Evolutionary conservation across 2,888 invertebrate genomes (phyloP), one percentile per base, ranked within the genome.

Genomic region (Dynastes hyllus): DNA sequence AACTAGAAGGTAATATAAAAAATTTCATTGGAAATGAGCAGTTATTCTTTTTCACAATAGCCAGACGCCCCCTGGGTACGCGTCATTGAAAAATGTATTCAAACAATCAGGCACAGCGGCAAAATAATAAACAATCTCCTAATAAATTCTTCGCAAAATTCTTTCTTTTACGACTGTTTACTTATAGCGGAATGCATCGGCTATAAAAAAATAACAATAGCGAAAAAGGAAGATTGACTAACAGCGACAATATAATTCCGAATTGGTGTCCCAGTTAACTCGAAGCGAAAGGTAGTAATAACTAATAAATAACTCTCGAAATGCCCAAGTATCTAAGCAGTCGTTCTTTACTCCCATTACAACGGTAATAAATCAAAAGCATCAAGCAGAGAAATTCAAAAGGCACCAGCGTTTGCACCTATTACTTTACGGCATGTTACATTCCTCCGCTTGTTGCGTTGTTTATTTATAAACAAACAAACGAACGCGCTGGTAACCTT

Each of bases 401-500:
- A 45, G 8, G 67, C 50, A 50, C 50, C 27, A 67, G 16, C 45
- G 45, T 45, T 45, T 45, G 40, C 50, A 50, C 67, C 45, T 67
- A 8, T 67, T 67, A 67, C 67, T 67, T 67, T 45, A 67, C 45
- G 6, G 67, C 67, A 27, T 11, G 50, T 22, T 27, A 50, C 67
- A 67, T 67, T 67, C 50, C 51, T 67, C 45, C 13, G 50, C n/a
- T 2, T 67, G 67, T 50, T 50, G 45, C 50, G 45, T 67, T 67
- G 67, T 67, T 67, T 67, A 67, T 67, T 67, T 67, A 67, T 67
- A 67, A 67, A 67, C 67, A 67, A 63, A 63, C 63, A 32, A 73
- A 73, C 73, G 58, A 58, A 73, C 61, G 37, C 58, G 37, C 2
- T 22, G 51, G 22, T 58, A 73, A 73, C 73, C 73, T 73, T 73